Conservation (phyloP, 2,888 invertebrate species). For the Hemithea aestivaria region DNA sequence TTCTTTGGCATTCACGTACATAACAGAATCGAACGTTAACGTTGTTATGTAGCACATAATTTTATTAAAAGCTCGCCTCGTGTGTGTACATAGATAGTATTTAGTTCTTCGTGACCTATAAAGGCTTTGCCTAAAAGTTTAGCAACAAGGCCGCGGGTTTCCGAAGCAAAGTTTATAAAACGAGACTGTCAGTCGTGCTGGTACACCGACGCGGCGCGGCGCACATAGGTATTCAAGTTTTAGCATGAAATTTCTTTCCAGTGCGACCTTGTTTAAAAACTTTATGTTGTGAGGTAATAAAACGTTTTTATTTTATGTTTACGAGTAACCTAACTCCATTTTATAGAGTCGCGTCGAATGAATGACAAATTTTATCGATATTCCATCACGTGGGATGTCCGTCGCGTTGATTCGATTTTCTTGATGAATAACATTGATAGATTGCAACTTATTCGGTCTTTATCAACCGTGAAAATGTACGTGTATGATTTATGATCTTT, state of each 20-base stretch:
- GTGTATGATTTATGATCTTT: constrained; percentile 24
- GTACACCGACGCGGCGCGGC: constrained; percentile 33
- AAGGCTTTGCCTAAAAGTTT: constrained; percentile 50
- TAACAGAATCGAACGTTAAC: background rate
- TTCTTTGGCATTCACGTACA: too few species aligned
- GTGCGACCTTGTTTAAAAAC: constrained; percentile 52
- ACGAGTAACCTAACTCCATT: constrained; percentile 50
- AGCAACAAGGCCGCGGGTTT: constrained; percentile 51
- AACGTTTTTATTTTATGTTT: constrained; percentile 60
- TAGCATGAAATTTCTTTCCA: constrained; percentile 52
- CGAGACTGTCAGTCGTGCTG: constrained; percentile 46
- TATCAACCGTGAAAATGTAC: constrained; percentile 27
- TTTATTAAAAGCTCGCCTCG: constrained; percentile 8
- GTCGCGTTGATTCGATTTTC: constrained; percentile 31
- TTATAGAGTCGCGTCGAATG: constrained; percentile 40
- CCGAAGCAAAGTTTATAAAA: constrained; percentile 53
- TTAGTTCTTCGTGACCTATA: constrained; percentile 50
- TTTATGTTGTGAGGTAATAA: constrained; percentile 52
- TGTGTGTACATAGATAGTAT: constrained; percentile 13
- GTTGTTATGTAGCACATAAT: constrained; percentile 6
- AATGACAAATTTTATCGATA: constrained; percentile 50
- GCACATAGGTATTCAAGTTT: constrained; percentile 41
- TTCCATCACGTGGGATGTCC: constrained; percentile 39
- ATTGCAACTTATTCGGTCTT: constrained; percentile 25
- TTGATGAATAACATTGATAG: constrained; percentile 28